Evolutionary conservation across 2,797 vertebrate genomes (phyloP).

Genomic region (Cossypha niveicapilla): DNA sequence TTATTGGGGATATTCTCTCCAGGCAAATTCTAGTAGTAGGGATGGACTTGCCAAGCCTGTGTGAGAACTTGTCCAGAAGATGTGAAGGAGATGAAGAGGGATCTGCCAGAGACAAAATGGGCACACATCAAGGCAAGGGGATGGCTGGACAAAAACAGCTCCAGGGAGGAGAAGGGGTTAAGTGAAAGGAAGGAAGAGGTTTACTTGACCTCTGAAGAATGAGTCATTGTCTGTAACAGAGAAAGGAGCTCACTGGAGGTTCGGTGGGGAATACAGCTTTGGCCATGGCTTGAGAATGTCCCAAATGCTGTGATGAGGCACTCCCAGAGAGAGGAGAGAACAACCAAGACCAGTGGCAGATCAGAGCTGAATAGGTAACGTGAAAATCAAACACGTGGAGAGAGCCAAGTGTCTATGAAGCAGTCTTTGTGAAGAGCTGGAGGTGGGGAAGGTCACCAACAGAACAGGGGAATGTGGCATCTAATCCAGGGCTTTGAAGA

Average conservation of each 20-base stretch:
- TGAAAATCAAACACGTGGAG: not conserved
- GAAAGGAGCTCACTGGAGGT: not conserved
- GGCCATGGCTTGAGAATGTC: not conserved
- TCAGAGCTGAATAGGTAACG: not conserved
- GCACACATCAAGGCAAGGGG: rapidly evolving
- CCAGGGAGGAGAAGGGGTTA: not conserved
- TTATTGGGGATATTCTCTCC: not conserved
- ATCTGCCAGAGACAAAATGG: not conserved
- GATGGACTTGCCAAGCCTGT: not conserved
- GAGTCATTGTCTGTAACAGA: not conserved
- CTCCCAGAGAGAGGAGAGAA: not conserved
- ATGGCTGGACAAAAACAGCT: not conserved
- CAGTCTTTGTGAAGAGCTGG: not conserved
- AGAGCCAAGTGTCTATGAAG: not conserved
- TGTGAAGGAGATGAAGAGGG: not conserved
- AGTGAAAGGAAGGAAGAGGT: not conserved
- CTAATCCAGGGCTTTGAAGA: not conserved
- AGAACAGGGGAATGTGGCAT: not conserved
- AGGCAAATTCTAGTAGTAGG: not conserved
- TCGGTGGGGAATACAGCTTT: not conserved
- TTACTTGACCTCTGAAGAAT: not conserved
- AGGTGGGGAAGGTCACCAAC: not conserved
- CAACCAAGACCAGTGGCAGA: not conserved
- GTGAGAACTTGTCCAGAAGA: not conserved
- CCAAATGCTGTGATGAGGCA: not conserved